Conservation (phyloP, 1,140 invertebrate species). For the Drosophila tristis region DNA sequence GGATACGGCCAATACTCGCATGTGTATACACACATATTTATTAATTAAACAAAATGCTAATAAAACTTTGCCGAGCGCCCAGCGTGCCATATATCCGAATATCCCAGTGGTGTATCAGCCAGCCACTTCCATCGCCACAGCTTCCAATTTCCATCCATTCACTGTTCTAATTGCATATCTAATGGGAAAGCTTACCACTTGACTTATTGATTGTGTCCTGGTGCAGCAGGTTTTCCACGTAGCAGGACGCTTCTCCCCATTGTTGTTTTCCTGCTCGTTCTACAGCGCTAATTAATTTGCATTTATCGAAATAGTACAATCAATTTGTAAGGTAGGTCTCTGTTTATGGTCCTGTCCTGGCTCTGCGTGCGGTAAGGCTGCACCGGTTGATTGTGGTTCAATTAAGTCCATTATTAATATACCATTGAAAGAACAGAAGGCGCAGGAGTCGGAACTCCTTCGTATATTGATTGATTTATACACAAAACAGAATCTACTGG, state of each 20-base stretch:
- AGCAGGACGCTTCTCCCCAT: neutral
- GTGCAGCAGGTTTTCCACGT: neutral
- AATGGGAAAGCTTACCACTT: conserved; percentile 46
- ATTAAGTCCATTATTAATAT: too few species aligned
- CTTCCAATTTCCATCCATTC: neutral
- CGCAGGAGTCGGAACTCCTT: too few species aligned
- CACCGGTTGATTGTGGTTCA: too few species aligned
- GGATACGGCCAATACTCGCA: neutral
- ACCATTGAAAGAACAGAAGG: too few species aligned
- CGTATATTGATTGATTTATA: too few species aligned
- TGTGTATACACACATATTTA: conserved; percentile 43
- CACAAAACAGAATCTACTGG: too few species aligned
- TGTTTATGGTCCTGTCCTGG: too few species aligned
- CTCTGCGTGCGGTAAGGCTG: too few species aligned
- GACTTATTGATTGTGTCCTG: conserved; percentile 61
- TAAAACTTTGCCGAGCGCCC: conserved; percentile 34
- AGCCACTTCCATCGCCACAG: conserved; percentile 1
- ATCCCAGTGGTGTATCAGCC: conserved; percentile 28
- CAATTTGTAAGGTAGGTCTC: too few species aligned
- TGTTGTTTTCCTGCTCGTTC: conserved; percentile 23
- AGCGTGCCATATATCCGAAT: neutral
- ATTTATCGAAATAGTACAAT: too few species aligned
- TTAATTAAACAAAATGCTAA: conserved; percentile 78
- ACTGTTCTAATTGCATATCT: conserved; percentile 50
- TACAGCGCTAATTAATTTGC: conserved; percentile 50